These are phyloP conservation scores for Neria commutata DNA, from an alignment of 2,888 invertebrate species.

Conservation along the genomic window DNA sequence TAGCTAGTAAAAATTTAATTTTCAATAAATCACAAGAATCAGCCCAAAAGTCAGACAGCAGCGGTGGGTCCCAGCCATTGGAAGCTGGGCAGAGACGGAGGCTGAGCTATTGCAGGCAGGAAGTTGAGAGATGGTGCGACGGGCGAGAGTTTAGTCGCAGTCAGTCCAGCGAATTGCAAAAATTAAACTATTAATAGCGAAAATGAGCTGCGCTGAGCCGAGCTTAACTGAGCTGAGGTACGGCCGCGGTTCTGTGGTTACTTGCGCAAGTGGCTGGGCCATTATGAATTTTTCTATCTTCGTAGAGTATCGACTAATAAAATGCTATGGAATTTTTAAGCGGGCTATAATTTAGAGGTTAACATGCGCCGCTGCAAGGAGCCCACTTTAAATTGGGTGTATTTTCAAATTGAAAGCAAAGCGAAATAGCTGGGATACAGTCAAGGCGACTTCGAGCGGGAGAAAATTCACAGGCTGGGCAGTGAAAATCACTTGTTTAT, in stretches of 20 bases:
- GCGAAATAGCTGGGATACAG: no score
- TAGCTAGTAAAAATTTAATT: constrained; percentile 40
- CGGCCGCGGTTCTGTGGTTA: neutral
- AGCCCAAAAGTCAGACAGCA: constrained; percentile 33
- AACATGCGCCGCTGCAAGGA: neutral
- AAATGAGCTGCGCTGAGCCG: neutral
- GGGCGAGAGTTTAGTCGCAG: constrained; percentile 32
- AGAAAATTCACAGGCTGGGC: neutral
- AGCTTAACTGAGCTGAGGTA: neutral
- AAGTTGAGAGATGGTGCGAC: no score
- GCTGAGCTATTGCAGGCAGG: constrained; percentile 13
- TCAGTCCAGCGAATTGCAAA: constrained; percentile 18
- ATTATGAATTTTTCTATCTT: no score
- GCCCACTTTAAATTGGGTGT: neutral
- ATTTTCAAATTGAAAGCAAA: no score
- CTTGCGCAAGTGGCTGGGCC: neutral
- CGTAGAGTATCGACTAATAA: neutral
- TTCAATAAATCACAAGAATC: constrained; percentile 40
- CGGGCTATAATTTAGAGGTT: constrained; percentile 1
- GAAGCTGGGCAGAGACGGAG: neutral
- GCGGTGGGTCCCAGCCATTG: constrained; percentile 27
- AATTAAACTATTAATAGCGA: constrained; percentile 9
- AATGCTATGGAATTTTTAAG: neutral
- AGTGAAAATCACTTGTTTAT: neutral
- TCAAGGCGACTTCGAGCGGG: no score